phyloP scores from a whole-genome alignment of 2,113 vertebrate species.

The Aspidoscelis tigris region DNA sequence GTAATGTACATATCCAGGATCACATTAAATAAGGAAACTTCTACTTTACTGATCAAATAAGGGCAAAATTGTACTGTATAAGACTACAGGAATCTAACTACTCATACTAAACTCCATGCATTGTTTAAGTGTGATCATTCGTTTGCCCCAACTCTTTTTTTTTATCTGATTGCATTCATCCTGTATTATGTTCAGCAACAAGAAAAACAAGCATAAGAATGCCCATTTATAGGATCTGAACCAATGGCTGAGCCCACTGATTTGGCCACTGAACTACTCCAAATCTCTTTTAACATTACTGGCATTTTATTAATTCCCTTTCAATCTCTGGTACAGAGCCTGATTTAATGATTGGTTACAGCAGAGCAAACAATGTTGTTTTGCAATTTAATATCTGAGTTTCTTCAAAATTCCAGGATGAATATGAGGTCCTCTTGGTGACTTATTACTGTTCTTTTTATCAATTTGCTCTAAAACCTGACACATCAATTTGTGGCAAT shows the following conservation, averaged over 20 bases:
- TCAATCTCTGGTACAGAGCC: not conserved
- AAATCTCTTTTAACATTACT: not conserved
- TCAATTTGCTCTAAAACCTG: constrained; percentile 39
- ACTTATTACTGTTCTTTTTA: constrained; percentile 33
- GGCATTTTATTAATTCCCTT: not conserved
- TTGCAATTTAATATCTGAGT: constrained; percentile 23
- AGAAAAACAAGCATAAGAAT: not conserved
- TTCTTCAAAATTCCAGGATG: constrained; percentile 24
- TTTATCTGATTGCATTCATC: not conserved
- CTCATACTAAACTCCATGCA: not conserved
- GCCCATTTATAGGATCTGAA: not conserved
- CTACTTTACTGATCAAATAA: no score
- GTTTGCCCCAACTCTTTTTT: not conserved
- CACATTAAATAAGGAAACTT: no score
- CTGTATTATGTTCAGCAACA: not conserved
- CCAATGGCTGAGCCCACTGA: not conserved
- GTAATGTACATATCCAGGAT: no score
- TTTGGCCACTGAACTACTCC: not conserved
- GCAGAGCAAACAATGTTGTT: constrained; percentile 15
- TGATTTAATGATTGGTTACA: constrained; percentile 25
- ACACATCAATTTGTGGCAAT: constrained; percentile 36
- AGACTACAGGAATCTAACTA: not conserved
- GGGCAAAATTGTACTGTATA: no score
- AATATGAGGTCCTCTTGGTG: constrained; percentile 22
- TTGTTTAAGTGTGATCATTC: not conserved